A percentile compares a stretch with the other conserved stretches of the same genome.
phyloP scores from a whole-genome alignment of 2,888 invertebrate species.

The Trachelus tabidus region DNA sequence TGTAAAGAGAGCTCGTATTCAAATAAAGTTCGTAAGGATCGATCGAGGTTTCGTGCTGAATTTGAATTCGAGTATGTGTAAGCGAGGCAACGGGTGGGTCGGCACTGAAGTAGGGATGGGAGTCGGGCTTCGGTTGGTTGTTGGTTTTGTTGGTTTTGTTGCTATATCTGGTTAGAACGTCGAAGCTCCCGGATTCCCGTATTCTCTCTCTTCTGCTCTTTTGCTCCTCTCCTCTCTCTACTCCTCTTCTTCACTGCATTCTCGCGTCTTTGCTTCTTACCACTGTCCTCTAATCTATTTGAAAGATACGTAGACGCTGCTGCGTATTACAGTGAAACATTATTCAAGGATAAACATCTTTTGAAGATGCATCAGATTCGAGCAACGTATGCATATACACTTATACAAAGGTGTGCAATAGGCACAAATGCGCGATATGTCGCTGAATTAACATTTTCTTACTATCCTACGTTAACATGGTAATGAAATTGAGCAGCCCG shows the following conservation, averaged over 20 bases:
- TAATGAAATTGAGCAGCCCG: too few relatives aligned
- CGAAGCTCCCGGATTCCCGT: conserved; percentile 9
- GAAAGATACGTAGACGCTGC: neutral
- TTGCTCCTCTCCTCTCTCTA: conserved; percentile 6
- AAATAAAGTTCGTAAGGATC: conserved; percentile 10
- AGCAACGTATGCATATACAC: too few relatives aligned
- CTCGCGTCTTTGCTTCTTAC: conserved; percentile 9
- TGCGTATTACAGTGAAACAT: too few relatives aligned
- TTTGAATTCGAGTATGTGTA: conserved; percentile 12
- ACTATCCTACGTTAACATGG: too few relatives aligned
- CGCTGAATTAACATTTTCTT: too few relatives aligned
- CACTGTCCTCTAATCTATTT: neutral
- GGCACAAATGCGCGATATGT: too few relatives aligned
- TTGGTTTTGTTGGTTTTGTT: neutral
- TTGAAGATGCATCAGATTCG: too few relatives aligned
- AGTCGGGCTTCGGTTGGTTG: neutral
- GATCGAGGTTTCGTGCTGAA: conserved; percentile 5
- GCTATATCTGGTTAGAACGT: neutral
- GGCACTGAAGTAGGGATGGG: neutral
- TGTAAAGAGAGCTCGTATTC: neutral
- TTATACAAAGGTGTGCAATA: too few relatives aligned
- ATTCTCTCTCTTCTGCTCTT: conserved; percentile 9
- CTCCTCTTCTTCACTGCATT: neutral
- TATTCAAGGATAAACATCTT: too few relatives aligned
- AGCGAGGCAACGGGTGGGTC: conserved; percentile 14